phyloP scores from a whole-genome alignment of 2,113 vertebrate genomes.

The Gasterosteus nipponicus region DNA sequence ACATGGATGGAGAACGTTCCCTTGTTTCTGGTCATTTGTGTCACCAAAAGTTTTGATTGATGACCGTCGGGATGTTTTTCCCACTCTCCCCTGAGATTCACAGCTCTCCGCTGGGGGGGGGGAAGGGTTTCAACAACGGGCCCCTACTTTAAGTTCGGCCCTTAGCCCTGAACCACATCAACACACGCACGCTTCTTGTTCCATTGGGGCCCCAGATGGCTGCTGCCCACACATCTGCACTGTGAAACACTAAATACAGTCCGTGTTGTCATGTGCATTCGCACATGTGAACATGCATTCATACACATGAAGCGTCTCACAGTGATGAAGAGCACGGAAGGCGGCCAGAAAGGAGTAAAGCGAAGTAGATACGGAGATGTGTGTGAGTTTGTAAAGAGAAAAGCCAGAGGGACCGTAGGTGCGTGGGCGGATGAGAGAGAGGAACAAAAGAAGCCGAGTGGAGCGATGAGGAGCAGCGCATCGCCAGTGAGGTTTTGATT shows the following conservation, averaged over 20 bases:
- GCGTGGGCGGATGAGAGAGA: conserved; percentile 81
- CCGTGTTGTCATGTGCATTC: conserved; percentile 30
- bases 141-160: conserved; percentile 80
- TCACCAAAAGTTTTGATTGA: conserved; percentile 92
- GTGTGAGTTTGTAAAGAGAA: conserved; percentile 69
- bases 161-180: conserved; percentile 70
- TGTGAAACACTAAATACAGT: conserved; percentile 80
- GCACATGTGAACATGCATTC: conserved; percentile 11
- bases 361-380: conserved; percentile 60
- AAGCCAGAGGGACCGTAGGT: conserved; percentile 79
- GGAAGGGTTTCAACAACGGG: not conserved
- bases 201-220: conserved; percentile 88
- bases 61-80: conserved; percentile 87
- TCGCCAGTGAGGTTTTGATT: conserved; percentile 73
- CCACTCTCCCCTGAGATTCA: conserved; percentile 77
- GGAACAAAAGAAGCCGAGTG: conserved; percentile 81
- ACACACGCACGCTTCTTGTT: conserved; percentile 82
- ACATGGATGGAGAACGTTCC: conserved; percentile 80
- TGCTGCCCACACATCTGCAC: conserved; percentile 94
- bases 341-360: conserved; percentile 46
- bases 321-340: conserved; percentile 24
- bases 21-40: conserved; percentile 92
- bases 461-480: conserved; percentile 66
- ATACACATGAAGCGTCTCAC: conserved; percentile 12
- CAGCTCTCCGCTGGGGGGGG: conserved; percentile 68